Conservation (phyloP, 2,888 invertebrate genomes). For the Caenorhabditis sp. region DNA sequence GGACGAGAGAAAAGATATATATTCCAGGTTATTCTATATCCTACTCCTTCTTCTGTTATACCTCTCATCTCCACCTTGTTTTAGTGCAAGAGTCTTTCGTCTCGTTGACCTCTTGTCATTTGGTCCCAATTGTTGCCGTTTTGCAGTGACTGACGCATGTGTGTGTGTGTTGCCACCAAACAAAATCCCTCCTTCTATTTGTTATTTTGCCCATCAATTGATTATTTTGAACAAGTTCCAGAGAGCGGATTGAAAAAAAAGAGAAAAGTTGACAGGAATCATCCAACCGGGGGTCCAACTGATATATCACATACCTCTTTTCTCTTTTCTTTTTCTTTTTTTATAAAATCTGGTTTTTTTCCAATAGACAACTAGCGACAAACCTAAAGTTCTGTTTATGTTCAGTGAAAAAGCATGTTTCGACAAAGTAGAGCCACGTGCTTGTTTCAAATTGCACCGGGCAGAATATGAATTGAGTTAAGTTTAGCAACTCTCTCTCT, state of each 20-base stretch:
- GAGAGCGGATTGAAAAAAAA: constrained; percentile 26
- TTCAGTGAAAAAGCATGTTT: no score
- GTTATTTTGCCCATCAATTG: constrained; percentile 35
- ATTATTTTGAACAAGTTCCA: constrained; percentile 43
- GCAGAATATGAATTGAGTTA: background rate
- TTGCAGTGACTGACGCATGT: constrained; percentile 13
- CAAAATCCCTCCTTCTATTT: constrained; percentile 8
- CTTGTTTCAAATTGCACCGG: background rate
- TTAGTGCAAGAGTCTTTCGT: constrained; percentile 44
- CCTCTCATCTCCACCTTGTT: constrained; percentile 22
- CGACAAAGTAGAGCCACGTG: no score
- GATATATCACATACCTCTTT: constrained; percentile 10
- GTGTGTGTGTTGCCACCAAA: constrained; percentile 17
- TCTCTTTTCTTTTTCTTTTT: constrained; percentile 12
- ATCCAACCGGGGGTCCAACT: constrained; percentile 20
- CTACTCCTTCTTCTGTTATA: background rate
- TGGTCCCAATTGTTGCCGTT: constrained; percentile 37
- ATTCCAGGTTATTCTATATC: constrained; percentile 58
- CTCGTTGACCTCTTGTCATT: constrained; percentile 55
- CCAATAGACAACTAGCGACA: no score
- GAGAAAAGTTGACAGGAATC: constrained; percentile 27
- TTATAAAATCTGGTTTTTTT: no score
- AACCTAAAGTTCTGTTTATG: no score
- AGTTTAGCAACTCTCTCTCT: background rate
- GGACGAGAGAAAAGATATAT: constrained; percentile 41